Evolutionary conservation across 2,113 vertebrate genomes (phyloP).

Genomic region (Hyaena hyaena): DNA sequence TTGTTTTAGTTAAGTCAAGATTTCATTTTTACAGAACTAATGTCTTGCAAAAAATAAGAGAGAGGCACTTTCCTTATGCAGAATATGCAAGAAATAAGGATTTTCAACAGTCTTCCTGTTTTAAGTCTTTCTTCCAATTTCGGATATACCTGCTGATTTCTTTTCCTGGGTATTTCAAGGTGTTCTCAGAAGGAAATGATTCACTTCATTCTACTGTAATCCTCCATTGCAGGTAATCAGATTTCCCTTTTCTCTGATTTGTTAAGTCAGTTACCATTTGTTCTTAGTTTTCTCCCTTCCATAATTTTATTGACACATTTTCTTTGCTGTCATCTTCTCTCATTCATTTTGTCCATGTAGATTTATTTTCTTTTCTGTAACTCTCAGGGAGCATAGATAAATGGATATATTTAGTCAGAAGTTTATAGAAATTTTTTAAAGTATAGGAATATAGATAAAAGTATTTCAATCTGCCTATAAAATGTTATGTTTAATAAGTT

Average conservation of each 20-base stretch:
- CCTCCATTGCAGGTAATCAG: background rate
- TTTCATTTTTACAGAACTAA: slow-evolving; percentile 36
- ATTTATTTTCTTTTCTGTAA: background rate
- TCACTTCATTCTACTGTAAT: background rate
- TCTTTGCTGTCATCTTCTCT: background rate
- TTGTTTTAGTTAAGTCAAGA: background rate
- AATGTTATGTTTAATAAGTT: background rate
- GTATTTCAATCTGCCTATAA: background rate
- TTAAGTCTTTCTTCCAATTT: background rate
- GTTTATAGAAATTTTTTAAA: background rate
- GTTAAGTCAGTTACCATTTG: background rate
- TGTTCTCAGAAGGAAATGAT: background rate
- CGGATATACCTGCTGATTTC: background rate
- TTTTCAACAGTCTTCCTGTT: background rate
- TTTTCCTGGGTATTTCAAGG: background rate
- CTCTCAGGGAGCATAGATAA: background rate
- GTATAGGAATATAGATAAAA: background rate
- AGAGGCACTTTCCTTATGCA: background rate
- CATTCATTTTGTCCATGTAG: background rate
- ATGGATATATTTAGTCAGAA: background rate
- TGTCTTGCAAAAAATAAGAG: slow-evolving; percentile 24
- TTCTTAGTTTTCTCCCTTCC: background rate
- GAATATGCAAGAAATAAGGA: background rate
- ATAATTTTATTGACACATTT: background rate
- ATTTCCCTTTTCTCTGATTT: background rate